phyloP scores from a whole-genome alignment of 2,888 invertebrate genomes.

The Dynastes hyllus region DNA sequence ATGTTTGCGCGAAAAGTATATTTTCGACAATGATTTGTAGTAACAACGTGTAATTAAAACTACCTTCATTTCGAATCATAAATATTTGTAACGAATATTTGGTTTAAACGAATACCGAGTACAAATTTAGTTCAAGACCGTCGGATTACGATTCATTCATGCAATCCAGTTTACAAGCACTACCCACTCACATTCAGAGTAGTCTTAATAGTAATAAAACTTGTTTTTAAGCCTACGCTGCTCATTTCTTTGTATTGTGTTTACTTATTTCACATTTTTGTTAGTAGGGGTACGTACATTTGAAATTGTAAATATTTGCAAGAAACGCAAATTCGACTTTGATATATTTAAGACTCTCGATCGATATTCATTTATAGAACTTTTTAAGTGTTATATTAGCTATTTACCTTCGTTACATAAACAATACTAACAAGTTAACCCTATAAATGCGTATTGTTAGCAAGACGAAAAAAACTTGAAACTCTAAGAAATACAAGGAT shows the following conservation, averaged over 20 bases:
- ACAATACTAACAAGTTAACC: too few relatives aligned
- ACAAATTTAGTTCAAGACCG: conserved; percentile 5
- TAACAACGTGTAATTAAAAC: not conserved
- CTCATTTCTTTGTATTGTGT: not conserved
- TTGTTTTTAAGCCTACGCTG: conserved; percentile 5
- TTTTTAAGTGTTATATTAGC: too few relatives aligned
- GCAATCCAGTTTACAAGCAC: not conserved
- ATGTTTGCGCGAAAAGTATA: not conserved
- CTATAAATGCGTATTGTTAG: too few relatives aligned
- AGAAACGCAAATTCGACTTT: not conserved
- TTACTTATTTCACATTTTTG: conserved; percentile 3
- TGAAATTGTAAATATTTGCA: conserved; percentile 15
- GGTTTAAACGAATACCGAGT: not conserved
- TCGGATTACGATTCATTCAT: not conserved
- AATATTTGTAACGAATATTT: conserved; percentile 11
- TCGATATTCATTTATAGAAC: not conserved
- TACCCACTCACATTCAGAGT: conserved; percentile 7
- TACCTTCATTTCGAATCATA: not conserved
- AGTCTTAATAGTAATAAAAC: conserved; percentile 11
- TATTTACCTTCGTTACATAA: too few relatives aligned
- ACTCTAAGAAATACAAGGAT: too few relatives aligned
- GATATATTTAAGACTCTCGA: conserved; percentile 4
- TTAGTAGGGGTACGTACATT: not conserved
- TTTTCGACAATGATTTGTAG: not conserved
- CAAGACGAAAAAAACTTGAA: too few relatives aligned